phyloP scores from a whole-genome alignment of 2,888 invertebrate genomes.

The Epicampocera succincta region DNA sequence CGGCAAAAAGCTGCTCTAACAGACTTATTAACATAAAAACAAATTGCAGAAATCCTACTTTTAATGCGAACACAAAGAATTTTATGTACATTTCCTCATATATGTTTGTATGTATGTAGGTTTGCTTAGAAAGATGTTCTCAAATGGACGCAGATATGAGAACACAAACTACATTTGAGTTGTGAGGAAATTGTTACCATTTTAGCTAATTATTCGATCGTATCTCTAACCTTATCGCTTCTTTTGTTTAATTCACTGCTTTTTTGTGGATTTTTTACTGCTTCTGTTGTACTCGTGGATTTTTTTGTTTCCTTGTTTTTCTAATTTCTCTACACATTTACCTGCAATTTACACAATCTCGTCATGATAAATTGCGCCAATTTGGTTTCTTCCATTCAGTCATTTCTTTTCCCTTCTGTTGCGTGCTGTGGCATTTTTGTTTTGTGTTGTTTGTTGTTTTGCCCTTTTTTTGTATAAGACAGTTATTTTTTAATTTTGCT shows the following conservation, averaged over 20 bases:
- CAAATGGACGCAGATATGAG: too few relatives aligned
- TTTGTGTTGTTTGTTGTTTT: background rate
- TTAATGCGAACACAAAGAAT: too few relatives aligned
- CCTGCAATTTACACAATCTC: slow-evolving; percentile 63
- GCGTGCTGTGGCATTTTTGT: background rate
- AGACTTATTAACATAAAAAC: too few relatives aligned
- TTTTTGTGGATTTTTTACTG: background rate
- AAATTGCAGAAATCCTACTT: too few relatives aligned
- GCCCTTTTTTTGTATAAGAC: background rate
- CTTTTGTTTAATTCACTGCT: slow-evolving; percentile 39
- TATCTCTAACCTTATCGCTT: slow-evolving; percentile 51
- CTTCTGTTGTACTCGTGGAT: background rate
- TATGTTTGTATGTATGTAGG: too few relatives aligned
- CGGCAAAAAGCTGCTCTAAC: too few relatives aligned
- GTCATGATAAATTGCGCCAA: slow-evolving; percentile 58
- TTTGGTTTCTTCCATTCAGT: slow-evolving; percentile 48
- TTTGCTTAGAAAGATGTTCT: too few relatives aligned
- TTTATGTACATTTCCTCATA: too few relatives aligned
- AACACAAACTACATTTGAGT: too few relatives aligned
- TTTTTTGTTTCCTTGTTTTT: slow-evolving; percentile 10
- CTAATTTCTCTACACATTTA: slow-evolving; percentile 47
- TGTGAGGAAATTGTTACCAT: slow-evolving; percentile 24
- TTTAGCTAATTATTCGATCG: slow-evolving; percentile 52
- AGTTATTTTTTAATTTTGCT: slow-evolving; percentile 26
- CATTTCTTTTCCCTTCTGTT: slow-evolving; percentile 18